phyloP scores from a whole-genome alignment of 2,797 vertebrate genomes.

The Gephyroberyx darwinii region DNA sequence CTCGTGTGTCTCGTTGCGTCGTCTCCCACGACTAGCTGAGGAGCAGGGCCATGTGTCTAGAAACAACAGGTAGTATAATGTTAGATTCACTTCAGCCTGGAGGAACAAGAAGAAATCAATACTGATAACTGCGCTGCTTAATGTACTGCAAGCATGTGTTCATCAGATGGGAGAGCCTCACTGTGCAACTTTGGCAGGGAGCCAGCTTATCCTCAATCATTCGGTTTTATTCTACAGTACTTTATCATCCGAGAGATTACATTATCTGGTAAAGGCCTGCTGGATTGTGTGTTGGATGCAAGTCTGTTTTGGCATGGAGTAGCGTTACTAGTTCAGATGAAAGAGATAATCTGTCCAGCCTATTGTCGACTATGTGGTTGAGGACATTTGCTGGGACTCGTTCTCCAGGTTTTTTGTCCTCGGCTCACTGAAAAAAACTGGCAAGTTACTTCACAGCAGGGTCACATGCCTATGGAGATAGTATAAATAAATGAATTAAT shows the following conservation, averaged over 20 bases:
- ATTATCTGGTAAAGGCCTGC: background rate
- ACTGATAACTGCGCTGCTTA: no score
- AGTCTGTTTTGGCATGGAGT: background rate
- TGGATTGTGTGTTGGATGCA: background rate
- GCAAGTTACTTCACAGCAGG: background rate
- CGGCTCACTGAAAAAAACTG: background rate
- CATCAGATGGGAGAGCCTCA: background rate
- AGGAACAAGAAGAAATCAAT: no score
- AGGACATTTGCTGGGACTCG: conserved; percentile 22
- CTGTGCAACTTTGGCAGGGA: background rate
- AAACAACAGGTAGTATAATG: conserved; percentile 3
- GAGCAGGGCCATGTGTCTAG: conserved; percentile 66
- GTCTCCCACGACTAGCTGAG: conserved; percentile 52
- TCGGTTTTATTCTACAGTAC: background rate
- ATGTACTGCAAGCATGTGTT: no score
- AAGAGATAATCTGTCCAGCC: background rate
- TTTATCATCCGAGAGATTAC: background rate
- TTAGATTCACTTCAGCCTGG: no score
- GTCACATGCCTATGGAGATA: background rate
- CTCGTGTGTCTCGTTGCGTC: background rate
- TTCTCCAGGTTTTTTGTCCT: conserved; percentile 27
- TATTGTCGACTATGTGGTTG: background rate
- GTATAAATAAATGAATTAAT: no score
- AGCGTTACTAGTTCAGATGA: background rate
- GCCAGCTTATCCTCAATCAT: background rate